Base-by-base conservation (phyloP, 2,888 invertebrate genomes). In the Orthosia cruda region DNA sequence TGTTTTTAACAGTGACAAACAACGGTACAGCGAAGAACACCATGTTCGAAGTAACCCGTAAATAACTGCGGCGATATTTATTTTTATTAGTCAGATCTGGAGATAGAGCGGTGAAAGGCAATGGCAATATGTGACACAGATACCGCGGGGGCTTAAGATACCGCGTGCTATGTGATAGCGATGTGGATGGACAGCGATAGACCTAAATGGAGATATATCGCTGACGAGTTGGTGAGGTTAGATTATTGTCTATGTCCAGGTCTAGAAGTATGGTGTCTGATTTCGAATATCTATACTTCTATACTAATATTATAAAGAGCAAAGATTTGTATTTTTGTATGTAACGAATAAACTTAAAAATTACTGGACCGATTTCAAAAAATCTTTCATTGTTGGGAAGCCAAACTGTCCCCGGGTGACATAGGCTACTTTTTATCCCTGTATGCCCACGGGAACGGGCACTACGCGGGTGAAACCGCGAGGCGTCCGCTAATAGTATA, bases 51-150 rank as follows among this genome's bases (percentile, higher is more conserved):
- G 86, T 81, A 88, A 65, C 80, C 80, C 74, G 77, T 78, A 91
- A 91, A 92, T 90, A 89, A 81, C 84, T 79, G 72, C 69, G 70
- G 71, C 86, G 84, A 88, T 91, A 90, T 90, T 91, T 90, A 91
- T 91, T 92, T 92, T 92, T 92, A 91, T 88, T 87, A 87, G 89
- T 66, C 54, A 86, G 85, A 86, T 87, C 83, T 78, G 74, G 61
- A 85, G 86, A 90, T 83, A 83, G 77, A 81, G 75, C 79, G 84
- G 90, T 87, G 89, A 89, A 89, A 90, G 88, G 80, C 71, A 65
- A 83, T 78, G 67, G 80, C 81, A 69, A 81, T 82, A 61, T 58
- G 75, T 83, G 81, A 82, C 81, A 83, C 80, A 80, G 83, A 82
- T 82, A 83, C 83, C 79, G 50, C 45, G 61, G 26, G 59, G 47